phyloP scores from a whole-genome alignment of 2,888 invertebrate genomes.

The Chrysodeixis includens region DNA sequence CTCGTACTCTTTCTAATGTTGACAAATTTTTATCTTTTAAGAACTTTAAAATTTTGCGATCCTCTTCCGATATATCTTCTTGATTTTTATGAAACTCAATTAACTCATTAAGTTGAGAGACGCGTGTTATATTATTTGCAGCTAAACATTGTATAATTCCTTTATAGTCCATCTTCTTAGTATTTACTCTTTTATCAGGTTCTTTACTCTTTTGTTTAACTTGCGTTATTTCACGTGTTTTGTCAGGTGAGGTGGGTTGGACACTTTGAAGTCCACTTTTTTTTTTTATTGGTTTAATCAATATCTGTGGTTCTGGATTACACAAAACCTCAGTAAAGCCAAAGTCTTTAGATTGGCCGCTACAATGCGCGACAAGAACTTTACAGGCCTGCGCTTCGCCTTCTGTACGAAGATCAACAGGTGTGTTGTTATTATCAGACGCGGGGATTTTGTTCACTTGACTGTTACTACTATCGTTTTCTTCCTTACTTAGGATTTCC shows the following conservation, averaged over 20 bases:
- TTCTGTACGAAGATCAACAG: background rate
- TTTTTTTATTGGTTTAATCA: background rate
- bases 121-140: background rate
- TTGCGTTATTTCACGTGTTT: background rate
- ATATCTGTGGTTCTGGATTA: background rate
- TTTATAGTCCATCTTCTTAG: background rate
- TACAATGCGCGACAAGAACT: background rate
- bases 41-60: background rate
- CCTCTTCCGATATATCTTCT: background rate
- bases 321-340: background rate
- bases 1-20: background rate
- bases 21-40: background rate
- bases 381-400: background rate
- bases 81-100: background rate
- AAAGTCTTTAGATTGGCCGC: background rate
- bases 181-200: background rate
- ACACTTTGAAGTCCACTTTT: background rate
- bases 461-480: background rate
- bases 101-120: background rate
- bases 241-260: background rate
- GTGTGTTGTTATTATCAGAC: background rate
- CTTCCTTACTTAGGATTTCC: background rate
- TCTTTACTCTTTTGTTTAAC: background rate
- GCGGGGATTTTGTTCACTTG: background rate
- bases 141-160: background rate